Evolutionary conservation across 2,888 invertebrate genomes (phyloP), one percentile per base, ranked within the genome.

Genomic region (Synergus umbraculus): DNA sequence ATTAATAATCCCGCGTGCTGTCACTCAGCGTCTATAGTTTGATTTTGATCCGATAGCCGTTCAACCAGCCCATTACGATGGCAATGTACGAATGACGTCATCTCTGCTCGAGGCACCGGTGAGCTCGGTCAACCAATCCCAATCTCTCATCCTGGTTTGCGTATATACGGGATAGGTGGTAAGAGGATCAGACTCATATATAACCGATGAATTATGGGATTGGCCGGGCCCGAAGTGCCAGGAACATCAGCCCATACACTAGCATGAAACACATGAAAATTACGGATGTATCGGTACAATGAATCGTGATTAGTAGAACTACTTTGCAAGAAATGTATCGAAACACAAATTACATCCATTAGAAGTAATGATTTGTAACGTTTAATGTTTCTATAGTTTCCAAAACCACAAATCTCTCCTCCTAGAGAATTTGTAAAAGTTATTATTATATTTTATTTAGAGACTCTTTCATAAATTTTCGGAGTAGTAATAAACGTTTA

Each of bases 171-270:
- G 79, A 78, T 78, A 83, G 81, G 81, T 80, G 83, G 84, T 88
- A 88, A 89, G 88, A 88, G 87, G 88, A 89, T 89, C 86, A 86
- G 37, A 82, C 83, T 82, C 83, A 79, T 84, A 83, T 82, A 85
- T 86, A 86, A 86, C 83, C 84, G 78, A 78, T 88, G 85, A 87
- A 85, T 86, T 84, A 87, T 85, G 80, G 82, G 81, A 85, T 85
- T 83, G 84, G 81, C 58, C 77, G 77, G 79, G 60, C 18, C 22
- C 12, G 12, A 60, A 54, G 46, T 66, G 67, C 60, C 76, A 76
- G 7, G 60, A 22, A 22, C 13, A 12, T 60, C 60, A 60, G 22
- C 60, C 22, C 10, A 5, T 22, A 18, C 60, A 22, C 22, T 4
- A 60, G 60, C 18, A 1, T 12, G 13, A 60, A 22, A 22, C 18